Percentiles rank a stretch among this genome's conserved stretches.
Evolutionary conservation across 2,797 vertebrate species (phyloP).

Genomic region (Petrocephalus sullivani): DNA sequence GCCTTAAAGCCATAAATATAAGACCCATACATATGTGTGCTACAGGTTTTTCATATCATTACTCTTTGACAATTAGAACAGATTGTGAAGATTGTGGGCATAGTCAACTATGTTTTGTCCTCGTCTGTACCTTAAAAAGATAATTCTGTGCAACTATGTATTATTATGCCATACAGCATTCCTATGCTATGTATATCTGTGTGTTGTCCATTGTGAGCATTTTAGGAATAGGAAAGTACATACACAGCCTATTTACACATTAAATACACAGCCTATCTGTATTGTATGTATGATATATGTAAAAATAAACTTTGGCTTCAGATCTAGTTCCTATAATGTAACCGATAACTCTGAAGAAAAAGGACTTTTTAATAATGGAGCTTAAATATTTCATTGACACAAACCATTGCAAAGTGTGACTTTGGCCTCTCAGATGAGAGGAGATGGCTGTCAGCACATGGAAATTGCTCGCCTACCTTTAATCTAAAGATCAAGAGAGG

Average conservation of each 20-base stretch:
- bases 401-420: conserved; percentile 52
- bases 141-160: background rate
- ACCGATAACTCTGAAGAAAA: background rate
- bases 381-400: conserved; percentile 28
- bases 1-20: too few species aligned
- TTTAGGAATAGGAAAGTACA: background rate
- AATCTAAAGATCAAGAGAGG: conserved; percentile 46
- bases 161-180: background rate
- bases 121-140: background rate
- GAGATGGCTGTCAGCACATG: conserved; percentile 42
- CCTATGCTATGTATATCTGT: background rate
- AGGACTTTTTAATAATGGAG: background rate
- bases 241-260: background rate
- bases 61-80: background rate
- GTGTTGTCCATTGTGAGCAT: background rate
- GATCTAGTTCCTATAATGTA: background rate
- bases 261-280: background rate
- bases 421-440: conserved; percentile 41
- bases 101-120: background rate
- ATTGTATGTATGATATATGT: background rate
- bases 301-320: background rate
- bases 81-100: background rate
- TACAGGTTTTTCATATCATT: background rate
- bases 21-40: background rate
- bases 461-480: conserved; percentile 46